phyloP scores from a whole-genome alignment of 1,140 invertebrate genomes.

The Orius laevigatus region DNA sequence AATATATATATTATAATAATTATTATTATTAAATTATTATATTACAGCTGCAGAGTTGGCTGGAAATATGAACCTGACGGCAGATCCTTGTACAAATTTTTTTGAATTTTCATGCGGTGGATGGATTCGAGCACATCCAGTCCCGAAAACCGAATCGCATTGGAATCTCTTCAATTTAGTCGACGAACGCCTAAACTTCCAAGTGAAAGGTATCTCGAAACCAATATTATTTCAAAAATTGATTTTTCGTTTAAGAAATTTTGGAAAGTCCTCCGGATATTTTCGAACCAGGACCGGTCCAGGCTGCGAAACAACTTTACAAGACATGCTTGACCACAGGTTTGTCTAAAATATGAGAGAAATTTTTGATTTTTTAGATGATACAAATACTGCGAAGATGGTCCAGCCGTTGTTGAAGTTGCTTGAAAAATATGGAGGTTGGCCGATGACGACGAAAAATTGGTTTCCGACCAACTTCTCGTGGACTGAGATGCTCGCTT shows the following conservation, averaged over 20 bases:
- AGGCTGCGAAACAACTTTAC: conserved; percentile 43
- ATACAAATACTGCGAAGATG: conserved; percentile 13
- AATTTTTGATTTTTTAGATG: not conserved
- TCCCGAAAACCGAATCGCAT: conserved; percentile 26
- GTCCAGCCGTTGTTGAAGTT: conserved; percentile 24
- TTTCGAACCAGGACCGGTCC: conserved; percentile 36
- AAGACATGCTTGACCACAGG: conserved; percentile 42
- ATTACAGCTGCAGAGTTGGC: not conserved
- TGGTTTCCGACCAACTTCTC: too few species aligned
- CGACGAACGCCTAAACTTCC: conserved; percentile 24
- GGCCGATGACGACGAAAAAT: conserved; percentile 25
- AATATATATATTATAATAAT: too few species aligned
- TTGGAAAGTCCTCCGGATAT: conserved; percentile 23
- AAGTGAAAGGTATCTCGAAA: conserved; percentile 24
- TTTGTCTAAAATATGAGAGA: conserved; percentile 21
- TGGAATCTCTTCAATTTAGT: conserved; percentile 29
- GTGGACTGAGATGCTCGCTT: too few species aligned
- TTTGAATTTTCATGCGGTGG: conserved; percentile 35
- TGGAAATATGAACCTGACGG: conserved; percentile 24
- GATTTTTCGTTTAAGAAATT: conserved; percentile 17
- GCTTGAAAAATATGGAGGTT: conserved; percentile 27
- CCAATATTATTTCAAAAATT: not conserved
- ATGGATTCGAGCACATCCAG: conserved; percentile 29
- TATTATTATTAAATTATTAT: too few species aligned
- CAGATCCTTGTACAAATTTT: conserved; percentile 34